Percentiles rank a stretch among this genome's conserved stretches.
Conservation (phyloP, 2,797 vertebrate genomes). For the Malurus leucopterus region DNA sequence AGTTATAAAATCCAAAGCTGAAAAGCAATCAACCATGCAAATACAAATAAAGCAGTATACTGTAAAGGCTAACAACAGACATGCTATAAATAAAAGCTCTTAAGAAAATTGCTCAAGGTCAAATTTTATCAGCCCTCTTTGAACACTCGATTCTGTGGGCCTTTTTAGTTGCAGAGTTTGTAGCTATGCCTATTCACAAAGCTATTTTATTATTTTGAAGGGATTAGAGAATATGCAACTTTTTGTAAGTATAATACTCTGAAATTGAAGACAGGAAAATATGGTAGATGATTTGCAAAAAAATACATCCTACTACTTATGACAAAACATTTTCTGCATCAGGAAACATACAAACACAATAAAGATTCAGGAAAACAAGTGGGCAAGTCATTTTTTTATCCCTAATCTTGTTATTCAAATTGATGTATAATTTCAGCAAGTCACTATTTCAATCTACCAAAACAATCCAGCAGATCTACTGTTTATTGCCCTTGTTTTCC, state of each 20-base stretch:
- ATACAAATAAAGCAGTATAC: slow-evolving; percentile 18
- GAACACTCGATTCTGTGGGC: not conserved
- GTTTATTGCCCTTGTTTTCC: not conserved
- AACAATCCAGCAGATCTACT: not conserved
- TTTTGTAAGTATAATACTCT: not conserved
- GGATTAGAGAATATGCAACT: not conserved
- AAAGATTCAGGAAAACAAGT: not conserved
- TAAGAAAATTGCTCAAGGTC: slow-evolving; percentile 27
- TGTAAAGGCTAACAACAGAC: slow-evolving; percentile 19
- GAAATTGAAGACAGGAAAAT: not conserved
- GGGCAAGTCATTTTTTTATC: not conserved
- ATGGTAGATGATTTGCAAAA: not conserved
- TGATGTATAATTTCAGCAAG: not conserved
- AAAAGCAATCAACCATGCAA: slow-evolving; percentile 41
- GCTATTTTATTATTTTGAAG: not conserved
- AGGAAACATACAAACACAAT: not conserved
- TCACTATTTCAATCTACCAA: not conserved
- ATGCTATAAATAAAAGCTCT: slow-evolving; percentile 45
- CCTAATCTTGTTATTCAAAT: not conserved
- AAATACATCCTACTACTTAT: not conserved
- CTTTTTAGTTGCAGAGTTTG: not conserved
- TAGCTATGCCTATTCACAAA: not conserved
- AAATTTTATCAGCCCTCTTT: not conserved
- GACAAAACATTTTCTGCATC: not conserved
- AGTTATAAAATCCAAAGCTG: slow-evolving; percentile 19